Evolutionary conservation across 2,888 invertebrate genomes (phyloP).

Genomic region (Platycheirus rosarum): DNA sequence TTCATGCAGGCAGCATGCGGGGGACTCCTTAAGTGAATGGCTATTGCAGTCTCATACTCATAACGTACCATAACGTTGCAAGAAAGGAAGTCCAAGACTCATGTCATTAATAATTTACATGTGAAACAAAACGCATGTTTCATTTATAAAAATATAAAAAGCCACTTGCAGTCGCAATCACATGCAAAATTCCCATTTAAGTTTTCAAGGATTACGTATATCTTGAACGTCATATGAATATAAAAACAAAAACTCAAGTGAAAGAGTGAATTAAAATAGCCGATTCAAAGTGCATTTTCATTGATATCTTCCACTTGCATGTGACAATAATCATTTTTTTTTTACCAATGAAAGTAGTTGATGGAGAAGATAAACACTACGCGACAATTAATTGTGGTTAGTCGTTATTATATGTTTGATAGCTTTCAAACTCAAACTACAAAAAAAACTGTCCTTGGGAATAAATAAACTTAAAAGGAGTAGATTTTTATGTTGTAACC

Average conservation of each 20-base stretch:
- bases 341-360: not conserved
- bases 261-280: not conserved
- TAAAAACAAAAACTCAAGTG: not conserved
- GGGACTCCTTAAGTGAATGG: too few species aligned
- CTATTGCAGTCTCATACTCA: too few species aligned
- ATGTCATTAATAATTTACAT: conserved; percentile 63
- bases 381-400: too few species aligned
- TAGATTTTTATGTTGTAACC: too few species aligned
- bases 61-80: not conserved
- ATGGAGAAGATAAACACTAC: too few species aligned
- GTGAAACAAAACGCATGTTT: conserved; percentile 59
- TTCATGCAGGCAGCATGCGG: too few species aligned
- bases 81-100: conserved; percentile 24
- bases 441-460: too few species aligned
- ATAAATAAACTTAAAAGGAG: too few species aligned
- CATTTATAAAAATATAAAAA: conserved; percentile 52
- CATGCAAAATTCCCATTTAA: conserved; percentile 4
- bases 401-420: too few species aligned
- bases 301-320: not conserved
- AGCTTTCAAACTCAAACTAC: too few species aligned
- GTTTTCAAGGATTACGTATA: conserved; percentile 2
- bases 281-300: conserved; percentile 14
- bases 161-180: conserved; percentile 41
- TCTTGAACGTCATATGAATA: conserved; percentile 22
- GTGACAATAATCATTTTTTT: too few species aligned